A percentile compares a stretch with the other conserved stretches of the same genome.
These are phyloP conservation scores for Drosophila anceps DNA, from an alignment of 2,888 invertebrate species.

Conservation along the genomic window DNA sequence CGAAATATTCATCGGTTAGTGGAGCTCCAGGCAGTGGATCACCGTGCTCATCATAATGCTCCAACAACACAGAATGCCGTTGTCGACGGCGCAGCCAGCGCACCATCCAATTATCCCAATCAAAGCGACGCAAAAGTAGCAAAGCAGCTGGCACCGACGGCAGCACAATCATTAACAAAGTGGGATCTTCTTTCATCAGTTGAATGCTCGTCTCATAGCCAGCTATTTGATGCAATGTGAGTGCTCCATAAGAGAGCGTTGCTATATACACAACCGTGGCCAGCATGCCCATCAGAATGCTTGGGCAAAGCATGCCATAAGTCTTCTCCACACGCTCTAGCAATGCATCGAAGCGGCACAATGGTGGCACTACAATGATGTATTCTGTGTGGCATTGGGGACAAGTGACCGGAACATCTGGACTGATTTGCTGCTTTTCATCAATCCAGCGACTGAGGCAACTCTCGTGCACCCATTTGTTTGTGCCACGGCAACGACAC, in stretches of 20 bases:
- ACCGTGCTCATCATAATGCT: conserved; percentile 35
- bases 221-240: conserved; percentile 54
- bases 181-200: conserved; percentile 56
- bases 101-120: conserved; percentile 56
- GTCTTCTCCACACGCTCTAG: conserved; percentile 46
- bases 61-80: conserved; percentile 16
- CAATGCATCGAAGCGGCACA: conserved; percentile 49
- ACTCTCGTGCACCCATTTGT: conserved; percentile 67
- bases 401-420: conserved; percentile 44
- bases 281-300: conserved; percentile 49
- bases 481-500: conserved; percentile 66
- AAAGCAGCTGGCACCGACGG: conserved; percentile 52
- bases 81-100: conserved; percentile 46
- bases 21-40: conserved; percentile 62
- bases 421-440: conserved; percentile 46
- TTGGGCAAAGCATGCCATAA: conserved; percentile 51
- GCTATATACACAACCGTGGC: conserved; percentile 55
- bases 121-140: conserved; percentile 47
- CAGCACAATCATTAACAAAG: conserved; percentile 55
- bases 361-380: conserved; percentile 54
- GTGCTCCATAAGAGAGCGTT: conserved; percentile 51
- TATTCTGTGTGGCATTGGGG: conserved; percentile 62
- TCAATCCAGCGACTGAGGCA: conserved; percentile 68
- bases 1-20: conserved; percentile 56
- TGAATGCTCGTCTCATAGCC: conserved; percentile 43